Evolutionary conservation across 2,797 vertebrate species (phyloP), one percentile per base, ranked within the genome.

Genomic region (Falco peregrinus): DNA sequence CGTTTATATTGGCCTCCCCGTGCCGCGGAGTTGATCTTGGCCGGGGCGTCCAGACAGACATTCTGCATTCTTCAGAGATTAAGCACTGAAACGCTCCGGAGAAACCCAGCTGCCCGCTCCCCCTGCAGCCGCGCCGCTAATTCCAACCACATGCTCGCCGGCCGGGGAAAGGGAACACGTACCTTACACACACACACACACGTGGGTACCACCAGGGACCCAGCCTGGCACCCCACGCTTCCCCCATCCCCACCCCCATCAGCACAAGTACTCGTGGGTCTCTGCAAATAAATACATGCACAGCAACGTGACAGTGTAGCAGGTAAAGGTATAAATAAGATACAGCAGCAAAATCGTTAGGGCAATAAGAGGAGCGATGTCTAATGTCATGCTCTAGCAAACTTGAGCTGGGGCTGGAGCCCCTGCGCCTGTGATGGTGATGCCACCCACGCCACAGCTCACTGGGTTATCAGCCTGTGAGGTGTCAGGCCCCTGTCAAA

Each of bases 1-100:
- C 89, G 90, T 96, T 97, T 97, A 95, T 70, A 90, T 93, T 87
- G 93, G 97, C 95, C 93, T 89, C 91, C 96, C 94, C 5, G 59
- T 86, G 96, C 90, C 88, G 81, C 11, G 5, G 90, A 83, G 94
- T 78, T 82, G 92, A 93, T 82, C 78, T 79, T 91, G 95, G 94
- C 96, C 16, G 21, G 56, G 70, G 33, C 19, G 90, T 84, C 75
- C 93, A 87, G 95, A 95, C 96, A 95, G 97, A 95, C 77, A 81
- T 91, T 90, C 96, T 87, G 86, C 95, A 77, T 96, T 97, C 96
- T 94, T 95, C 94, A 50, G 51, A 95, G 94, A 93, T 59, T 93
- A 95, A 84, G 94, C 91, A 96, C 86, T 89, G 90, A 61, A 97
- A 95, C 24, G 89, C 90, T 74, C 61, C 47, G 79, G 96, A 95